Evolutionary conservation across 1,140 invertebrate genomes (phyloP).

Genomic region (Aphaenogaster ashmeadi): DNA sequence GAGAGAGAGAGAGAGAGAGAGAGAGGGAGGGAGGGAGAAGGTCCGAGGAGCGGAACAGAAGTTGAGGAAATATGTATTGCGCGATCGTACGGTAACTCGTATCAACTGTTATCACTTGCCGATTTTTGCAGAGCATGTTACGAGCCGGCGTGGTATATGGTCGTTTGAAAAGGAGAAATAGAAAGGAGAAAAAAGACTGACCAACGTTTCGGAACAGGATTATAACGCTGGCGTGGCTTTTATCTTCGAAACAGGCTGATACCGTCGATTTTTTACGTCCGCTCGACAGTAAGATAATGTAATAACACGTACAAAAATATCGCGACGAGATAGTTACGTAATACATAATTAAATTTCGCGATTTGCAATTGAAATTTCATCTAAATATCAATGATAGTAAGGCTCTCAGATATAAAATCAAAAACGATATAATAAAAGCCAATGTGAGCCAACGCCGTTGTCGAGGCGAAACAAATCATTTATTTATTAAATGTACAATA

Average conservation of each 20-base stretch:
- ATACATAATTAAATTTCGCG: constrained; percentile 17
- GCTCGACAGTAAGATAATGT: background rate
- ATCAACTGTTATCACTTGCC: constrained; percentile 33
- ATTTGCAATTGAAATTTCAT: background rate
- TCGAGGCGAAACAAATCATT: too few species aligned
- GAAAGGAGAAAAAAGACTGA: background rate
- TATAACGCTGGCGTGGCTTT: background rate
- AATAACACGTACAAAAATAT: background rate
- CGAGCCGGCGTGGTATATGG: background rate
- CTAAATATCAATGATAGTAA: too few species aligned
- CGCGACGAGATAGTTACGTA: background rate
- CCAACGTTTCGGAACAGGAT: background rate
- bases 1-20: background rate
- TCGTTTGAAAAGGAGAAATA: background rate
- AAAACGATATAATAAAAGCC: too few species aligned
- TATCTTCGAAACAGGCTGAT: constrained; percentile 5
- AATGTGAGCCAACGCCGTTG: too few species aligned
- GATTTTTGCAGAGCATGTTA: constrained; percentile 20
- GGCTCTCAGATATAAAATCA: too few species aligned
- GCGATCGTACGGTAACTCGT: constrained; percentile 1
- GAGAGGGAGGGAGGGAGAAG: background rate
- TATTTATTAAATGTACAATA: too few species aligned
- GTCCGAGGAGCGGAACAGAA: background rate
- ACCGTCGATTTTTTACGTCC: background rate
- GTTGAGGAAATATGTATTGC: constrained; percentile 38